phyloP scores from a whole-genome alignment of 1,140 invertebrate genomes.

The Drosophila malerkotliana region DNA sequence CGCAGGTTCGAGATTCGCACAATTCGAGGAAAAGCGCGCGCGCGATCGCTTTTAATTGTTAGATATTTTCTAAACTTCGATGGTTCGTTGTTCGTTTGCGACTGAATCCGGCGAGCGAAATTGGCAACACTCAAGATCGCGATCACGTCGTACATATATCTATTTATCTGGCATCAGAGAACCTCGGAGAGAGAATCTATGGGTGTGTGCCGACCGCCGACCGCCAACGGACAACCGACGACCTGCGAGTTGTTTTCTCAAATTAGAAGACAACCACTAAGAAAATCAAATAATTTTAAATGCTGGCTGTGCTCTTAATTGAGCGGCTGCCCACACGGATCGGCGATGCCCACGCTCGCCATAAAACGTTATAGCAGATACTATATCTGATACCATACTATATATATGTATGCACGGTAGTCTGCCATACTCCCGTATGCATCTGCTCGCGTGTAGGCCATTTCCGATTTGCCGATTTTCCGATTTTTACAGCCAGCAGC shows the following conservation, averaged over 20 bases:
- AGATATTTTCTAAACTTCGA: conserved; percentile 77
- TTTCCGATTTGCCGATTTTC: conserved; percentile 42
- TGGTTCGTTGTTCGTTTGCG: conserved; percentile 83
- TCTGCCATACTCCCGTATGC: neutral
- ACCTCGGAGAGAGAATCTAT: conserved; percentile 30
- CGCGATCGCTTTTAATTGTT: conserved; percentile 50
- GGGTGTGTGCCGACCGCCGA: conserved; percentile 26
- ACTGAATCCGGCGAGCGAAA: conserved; percentile 72
- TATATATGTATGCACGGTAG: neutral
- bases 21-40: conserved; percentile 63
- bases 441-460: conserved; percentile 34
- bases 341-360: conserved; percentile 54
- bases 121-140: conserved; percentile 67
- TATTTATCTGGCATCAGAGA: conserved; percentile 27
- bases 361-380: conserved; percentile 37
- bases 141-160: conserved; percentile 3
- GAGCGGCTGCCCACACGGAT: conserved; percentile 68
- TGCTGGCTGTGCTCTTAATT: conserved; percentile 76
- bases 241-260: conserved; percentile 43
- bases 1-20: conserved; percentile 22
- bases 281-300: conserved; percentile 76
- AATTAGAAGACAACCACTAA: conserved; percentile 69
- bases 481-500: conserved; percentile 20
- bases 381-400: neutral
- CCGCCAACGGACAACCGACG: too few species aligned